phyloP scores from a whole-genome alignment of 2,888 invertebrate species.

The Torymus aiolomorphi region DNA sequence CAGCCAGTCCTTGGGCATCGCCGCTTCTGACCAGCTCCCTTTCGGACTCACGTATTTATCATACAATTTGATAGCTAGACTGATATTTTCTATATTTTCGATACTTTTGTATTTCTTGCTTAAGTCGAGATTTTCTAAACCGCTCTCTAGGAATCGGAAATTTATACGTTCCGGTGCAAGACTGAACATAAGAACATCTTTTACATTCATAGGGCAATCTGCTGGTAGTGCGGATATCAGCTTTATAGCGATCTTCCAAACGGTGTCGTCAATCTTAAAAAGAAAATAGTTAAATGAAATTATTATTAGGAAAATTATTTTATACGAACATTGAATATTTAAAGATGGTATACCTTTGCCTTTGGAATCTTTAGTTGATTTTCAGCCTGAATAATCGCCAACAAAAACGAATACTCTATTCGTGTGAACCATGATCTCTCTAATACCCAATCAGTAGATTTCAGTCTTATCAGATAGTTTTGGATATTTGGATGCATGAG shows the following conservation, averaged over 20 bases:
- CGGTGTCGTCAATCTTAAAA: constrained; percentile 53
- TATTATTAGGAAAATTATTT: constrained; percentile 25
- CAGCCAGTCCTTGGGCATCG: constrained; percentile 88
- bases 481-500: constrained; percentile 62
- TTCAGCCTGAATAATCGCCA: constrained; percentile 64
- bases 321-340: neutral
- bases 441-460: constrained; percentile 66
- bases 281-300: constrained; percentile 33
- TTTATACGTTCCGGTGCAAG: constrained; percentile 65
- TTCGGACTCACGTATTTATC: constrained; percentile 63
- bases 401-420: constrained; percentile 67
- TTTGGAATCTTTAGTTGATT: constrained; percentile 52
- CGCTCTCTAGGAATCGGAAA: constrained; percentile 49
- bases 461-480: constrained; percentile 66
- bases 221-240: constrained; percentile 70
- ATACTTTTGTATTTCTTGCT: constrained; percentile 28
- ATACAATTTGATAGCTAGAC: constrained; percentile 60
- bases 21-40: constrained; percentile 78
- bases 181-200: constrained; percentile 64
- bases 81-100: constrained; percentile 10
- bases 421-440: constrained; percentile 72
- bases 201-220: constrained; percentile 64
- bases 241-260: constrained; percentile 70
- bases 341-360: neutral
- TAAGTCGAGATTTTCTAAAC: constrained; percentile 37